Evolutionary conservation across 2,113 vertebrate genomes (phyloP).

Genomic region (Prionailurus viverrinus): DNA sequence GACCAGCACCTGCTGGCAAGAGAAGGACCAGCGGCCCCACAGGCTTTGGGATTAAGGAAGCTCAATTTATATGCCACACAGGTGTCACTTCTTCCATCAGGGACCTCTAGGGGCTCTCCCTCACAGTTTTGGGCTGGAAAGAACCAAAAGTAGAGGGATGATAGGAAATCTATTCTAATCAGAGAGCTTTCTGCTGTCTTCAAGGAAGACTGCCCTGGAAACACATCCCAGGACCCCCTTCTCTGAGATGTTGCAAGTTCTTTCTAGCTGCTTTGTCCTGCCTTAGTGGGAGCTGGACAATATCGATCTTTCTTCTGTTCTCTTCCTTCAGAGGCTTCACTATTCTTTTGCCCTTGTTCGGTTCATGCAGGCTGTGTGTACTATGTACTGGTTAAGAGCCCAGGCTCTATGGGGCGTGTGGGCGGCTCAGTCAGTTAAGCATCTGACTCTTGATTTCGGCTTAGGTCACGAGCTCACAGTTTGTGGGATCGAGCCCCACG

Average conservation of each 20-base stretch:
- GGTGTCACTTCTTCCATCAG: background rate
- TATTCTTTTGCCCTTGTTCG: rapidly evolving
- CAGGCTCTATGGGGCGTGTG: background rate
- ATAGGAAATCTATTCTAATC: background rate
- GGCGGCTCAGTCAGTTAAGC: no score
- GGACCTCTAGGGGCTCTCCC: background rate
- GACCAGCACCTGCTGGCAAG: background rate
- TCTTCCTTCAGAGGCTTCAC: background rate
- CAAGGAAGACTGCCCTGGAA: conserved; percentile 3
- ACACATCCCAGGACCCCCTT: background rate
- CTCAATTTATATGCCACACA: background rate
- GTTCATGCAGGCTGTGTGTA: background rate
- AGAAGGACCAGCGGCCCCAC: background rate
- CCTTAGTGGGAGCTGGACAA: background rate
- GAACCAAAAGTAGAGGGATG: background rate
- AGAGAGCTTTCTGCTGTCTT: background rate
- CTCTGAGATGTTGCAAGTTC: background rate
- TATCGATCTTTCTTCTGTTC: background rate
- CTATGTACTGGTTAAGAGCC: rapidly evolving
- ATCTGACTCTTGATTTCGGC: no score
- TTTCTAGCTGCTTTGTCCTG: background rate
- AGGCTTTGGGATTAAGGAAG: background rate
- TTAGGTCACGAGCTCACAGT: no score
- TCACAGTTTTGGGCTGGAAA: background rate
- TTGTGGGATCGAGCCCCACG: no score